Conservation (phyloP, 2,113 vertebrate species). For the Syngnathus scovelli region DNA sequence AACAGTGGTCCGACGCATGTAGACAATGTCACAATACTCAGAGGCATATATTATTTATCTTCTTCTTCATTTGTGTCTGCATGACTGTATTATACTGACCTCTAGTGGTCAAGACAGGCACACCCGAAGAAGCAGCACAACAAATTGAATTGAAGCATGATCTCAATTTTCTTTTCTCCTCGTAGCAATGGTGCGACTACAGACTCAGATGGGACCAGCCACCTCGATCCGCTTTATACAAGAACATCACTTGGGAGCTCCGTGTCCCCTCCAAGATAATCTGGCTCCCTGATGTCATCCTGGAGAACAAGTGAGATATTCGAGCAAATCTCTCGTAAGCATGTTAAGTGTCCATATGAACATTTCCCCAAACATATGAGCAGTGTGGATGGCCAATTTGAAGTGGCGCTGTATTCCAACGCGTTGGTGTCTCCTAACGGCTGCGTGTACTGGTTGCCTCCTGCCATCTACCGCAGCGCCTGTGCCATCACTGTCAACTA, state of each 20-base stretch:
- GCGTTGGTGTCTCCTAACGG: slow-evolving; percentile 78
- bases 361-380: not conserved
- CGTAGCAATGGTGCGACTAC: slow-evolving; percentile 87
- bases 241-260: slow-evolving; percentile 72
- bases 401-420: slow-evolving; percentile 85
- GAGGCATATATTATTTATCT: not conserved
- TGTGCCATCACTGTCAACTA: slow-evolving; percentile 86
- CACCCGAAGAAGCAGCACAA: too few species aligned
- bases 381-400: slow-evolving; percentile 87
- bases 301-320: slow-evolving; percentile 88
- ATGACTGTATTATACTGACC: too few species aligned
- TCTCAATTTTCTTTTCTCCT: slow-evolving; percentile 1
- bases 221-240: slow-evolving; percentile 61
- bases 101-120: too few species aligned
- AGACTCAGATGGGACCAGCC: slow-evolving; percentile 81
- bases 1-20: not conserved
- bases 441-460: slow-evolving; percentile 86
- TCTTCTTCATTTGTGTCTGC: too few species aligned
- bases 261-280: slow-evolving; percentile 85
- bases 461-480: slow-evolving; percentile 87
- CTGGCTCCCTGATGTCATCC: slow-evolving; percentile 86
- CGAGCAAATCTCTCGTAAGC: not conserved
- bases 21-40: not conserved
- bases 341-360: not conserved
- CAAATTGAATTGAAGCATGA: too few species aligned